A percentile compares a stretch with the other conserved stretches of the same genome.
Evolutionary conservation across 2,797 vertebrate genomes (phyloP).

Genomic region (Octomys mimax): DNA sequence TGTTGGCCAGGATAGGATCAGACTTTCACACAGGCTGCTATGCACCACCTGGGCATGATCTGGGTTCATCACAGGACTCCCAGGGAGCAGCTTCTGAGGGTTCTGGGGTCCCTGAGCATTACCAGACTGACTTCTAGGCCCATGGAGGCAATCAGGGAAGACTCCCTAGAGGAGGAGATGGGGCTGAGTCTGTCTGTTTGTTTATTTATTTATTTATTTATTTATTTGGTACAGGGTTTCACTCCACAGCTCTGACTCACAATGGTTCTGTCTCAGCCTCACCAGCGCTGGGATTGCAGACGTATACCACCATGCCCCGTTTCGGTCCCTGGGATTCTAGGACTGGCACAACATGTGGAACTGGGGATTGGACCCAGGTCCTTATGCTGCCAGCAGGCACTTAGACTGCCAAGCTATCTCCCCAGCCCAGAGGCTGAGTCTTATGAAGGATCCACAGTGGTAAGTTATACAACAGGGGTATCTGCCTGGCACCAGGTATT

Average conservation of each 20-base stretch:
- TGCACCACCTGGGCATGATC: not conserved
- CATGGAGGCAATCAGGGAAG: not conserved
- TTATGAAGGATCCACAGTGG: fast-evolving
- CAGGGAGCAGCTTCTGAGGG: not conserved
- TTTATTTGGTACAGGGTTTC: too few relatives aligned
- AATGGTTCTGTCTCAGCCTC: too few relatives aligned
- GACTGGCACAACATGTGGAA: too few relatives aligned
- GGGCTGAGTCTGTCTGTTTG: not conserved
- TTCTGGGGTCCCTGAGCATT: not conserved
- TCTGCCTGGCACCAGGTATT: not conserved
- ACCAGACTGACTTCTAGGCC: not conserved
- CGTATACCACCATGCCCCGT: too few relatives aligned
- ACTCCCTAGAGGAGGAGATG: not conserved
- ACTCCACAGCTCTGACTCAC: too few relatives aligned
- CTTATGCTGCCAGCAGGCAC: too few relatives aligned
- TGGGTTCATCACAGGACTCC: not conserved
- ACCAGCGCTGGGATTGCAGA: too few relatives aligned
- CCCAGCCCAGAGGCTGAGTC: not conserved
- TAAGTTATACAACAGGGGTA: not conserved
- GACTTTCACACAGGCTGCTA: not conserved
- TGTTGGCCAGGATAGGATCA: not conserved
- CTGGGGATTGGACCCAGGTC: too few relatives aligned
- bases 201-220: too few relatives aligned
- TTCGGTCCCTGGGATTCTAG: too few relatives aligned
- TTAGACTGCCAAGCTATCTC: too few relatives aligned